A percentile compares a stretch with the other conserved stretches of the same genome.
Evolutionary conservation across 2,113 vertebrate species (phyloP).

Genomic region (Lichenostomus cassidix): DNA sequence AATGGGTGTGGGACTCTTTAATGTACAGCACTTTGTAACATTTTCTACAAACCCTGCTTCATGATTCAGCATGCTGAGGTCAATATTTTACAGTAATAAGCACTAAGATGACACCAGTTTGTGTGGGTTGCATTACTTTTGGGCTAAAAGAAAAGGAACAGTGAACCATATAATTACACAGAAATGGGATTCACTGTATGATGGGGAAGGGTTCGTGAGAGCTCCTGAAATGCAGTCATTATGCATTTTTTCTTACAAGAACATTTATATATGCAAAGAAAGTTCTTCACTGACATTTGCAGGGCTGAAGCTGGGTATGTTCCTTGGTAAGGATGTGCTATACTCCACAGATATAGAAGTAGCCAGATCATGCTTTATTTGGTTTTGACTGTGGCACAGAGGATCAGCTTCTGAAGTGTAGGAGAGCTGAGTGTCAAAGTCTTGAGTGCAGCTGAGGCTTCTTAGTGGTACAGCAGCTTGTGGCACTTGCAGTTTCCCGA

Average conservation of each 20-base stretch:
- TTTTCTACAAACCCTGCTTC: conserved; percentile 3
- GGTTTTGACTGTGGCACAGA: neutral
- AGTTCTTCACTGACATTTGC: neutral
- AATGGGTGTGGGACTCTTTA: neutral
- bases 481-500: neutral
- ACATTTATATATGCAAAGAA: neutral
- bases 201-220: neutral
- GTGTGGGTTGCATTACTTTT: neutral
- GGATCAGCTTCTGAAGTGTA: neutral
- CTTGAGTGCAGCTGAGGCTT: neutral
- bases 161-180: neutral
- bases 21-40: neutral
- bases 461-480: neutral
- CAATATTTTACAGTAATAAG: conserved; percentile 34
- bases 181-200: neutral
- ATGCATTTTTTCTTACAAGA: neutral
- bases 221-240: neutral
- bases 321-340: neutral
- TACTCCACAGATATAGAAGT: neutral
- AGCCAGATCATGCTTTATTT: neutral
- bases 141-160: neutral
- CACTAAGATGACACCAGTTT: neutral
- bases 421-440: neutral
- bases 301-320: neutral
- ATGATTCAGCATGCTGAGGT: conserved; percentile 35